Evolutionary conservation across 2,888 invertebrate species (phyloP).

Genomic region (Tridacna gigas): DNA sequence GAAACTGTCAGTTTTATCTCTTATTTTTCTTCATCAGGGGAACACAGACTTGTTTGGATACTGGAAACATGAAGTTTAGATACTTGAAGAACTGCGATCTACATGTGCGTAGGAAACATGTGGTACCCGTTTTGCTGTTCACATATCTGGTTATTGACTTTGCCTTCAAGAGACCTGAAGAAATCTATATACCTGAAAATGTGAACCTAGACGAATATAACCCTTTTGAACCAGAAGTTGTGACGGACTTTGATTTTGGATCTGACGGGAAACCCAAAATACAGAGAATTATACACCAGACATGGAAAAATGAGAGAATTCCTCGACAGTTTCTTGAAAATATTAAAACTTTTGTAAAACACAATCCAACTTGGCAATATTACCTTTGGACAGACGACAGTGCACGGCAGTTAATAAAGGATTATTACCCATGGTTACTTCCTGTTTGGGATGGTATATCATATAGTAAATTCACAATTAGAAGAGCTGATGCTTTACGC

Average conservation of each 20-base stretch:
- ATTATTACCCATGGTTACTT: slow-evolving; percentile 33
- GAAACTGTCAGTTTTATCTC: neutral
- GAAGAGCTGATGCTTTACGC: slow-evolving; percentile 28
- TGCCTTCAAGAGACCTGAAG: neutral
- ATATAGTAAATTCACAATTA: slow-evolving; percentile 7
- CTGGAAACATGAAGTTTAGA: neutral
- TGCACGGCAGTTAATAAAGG: slow-evolving; percentile 22
- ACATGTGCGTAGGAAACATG: neutral
- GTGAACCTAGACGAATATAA: neutral
- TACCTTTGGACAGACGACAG: slow-evolving; percentile 39
- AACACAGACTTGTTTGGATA: neutral
- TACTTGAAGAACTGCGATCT: neutral
- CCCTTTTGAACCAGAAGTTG: slow-evolving; percentile 16
- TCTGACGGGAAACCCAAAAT: neutral
- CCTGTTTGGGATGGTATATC: slow-evolving; percentile 19
- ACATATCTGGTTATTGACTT: neutral
- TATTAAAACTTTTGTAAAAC: slow-evolving; percentile 22
- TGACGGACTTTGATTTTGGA: slow-evolving; percentile 1
- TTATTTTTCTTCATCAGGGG: neutral
- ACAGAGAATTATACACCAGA: slow-evolving; percentile 42
- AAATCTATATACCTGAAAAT: slow-evolving; percentile 11
- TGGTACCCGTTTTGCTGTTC: neutral
- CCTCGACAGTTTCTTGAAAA: slow-evolving; percentile 21
- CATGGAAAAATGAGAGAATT: slow-evolving; percentile 22
- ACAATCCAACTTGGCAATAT: slow-evolving; percentile 41